Conservation (phyloP, 2,113 vertebrate species). For the Heteronetta atricapilla region DNA sequence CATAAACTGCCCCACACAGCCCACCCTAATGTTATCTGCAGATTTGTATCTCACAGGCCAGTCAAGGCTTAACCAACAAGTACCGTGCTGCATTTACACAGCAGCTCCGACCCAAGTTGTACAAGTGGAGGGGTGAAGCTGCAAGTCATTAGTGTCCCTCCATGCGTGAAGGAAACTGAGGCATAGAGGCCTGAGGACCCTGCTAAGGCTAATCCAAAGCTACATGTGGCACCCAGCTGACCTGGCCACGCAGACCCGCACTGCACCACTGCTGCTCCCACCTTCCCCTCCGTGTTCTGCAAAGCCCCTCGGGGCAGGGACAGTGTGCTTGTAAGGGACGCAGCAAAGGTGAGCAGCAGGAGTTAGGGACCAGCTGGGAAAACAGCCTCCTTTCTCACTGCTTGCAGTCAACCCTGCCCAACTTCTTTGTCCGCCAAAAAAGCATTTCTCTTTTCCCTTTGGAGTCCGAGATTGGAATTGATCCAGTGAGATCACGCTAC, state of each 20-base stretch:
- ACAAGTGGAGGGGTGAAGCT: neutral
- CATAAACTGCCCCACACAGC: neutral
- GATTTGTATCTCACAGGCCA: neutral
- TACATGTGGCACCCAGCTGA: neutral
- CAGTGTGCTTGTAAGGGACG: accelerated
- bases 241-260: neutral
- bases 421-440: neutral
- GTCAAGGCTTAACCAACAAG: neutral
- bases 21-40: neutral
- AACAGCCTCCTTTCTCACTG: neutral
- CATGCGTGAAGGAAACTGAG: neutral
- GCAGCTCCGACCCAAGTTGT: neutral
- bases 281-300: neutral
- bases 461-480: neutral
- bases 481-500: neutral
- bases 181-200: neutral
- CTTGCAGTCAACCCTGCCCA: neutral
- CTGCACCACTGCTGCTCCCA: neutral
- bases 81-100: accelerated
- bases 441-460: conserved; percentile 34
- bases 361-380: neutral
- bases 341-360: neutral
- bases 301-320: neutral
- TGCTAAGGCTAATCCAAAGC: neutral
- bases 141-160: accelerated